These are phyloP conservation scores for Formica exsecta DNA, from an alignment of 1,140 invertebrate genomes.

Conservation along the genomic window DNA sequence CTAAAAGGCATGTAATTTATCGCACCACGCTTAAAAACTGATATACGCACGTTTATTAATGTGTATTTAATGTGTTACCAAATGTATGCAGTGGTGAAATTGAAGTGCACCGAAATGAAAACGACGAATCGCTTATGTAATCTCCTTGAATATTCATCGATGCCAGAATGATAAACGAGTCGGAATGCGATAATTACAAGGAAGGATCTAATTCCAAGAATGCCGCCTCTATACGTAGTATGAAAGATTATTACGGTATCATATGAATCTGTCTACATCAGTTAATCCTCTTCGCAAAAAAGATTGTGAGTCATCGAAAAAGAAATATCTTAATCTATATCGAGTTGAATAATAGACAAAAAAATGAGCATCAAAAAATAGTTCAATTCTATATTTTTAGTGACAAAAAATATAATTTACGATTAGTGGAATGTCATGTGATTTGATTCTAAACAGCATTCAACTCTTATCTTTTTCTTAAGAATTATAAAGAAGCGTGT, in stretches of 20 bases:
- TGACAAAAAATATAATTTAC: not conserved
- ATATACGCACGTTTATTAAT: conserved; percentile 36
- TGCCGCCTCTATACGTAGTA: not conserved
- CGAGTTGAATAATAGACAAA: not conserved
- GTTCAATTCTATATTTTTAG: too few species aligned
- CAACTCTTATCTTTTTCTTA: not conserved
- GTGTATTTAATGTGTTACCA: conserved; percentile 32
- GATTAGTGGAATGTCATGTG: not conserved
- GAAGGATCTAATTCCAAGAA: conserved; percentile 35
- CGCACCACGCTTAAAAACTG: not conserved
- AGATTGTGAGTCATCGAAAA: not conserved
- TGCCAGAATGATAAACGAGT: conserved; percentile 46
- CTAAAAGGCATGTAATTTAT: conserved; percentile 47
- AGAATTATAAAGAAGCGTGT: not conserved
- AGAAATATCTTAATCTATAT: not conserved
- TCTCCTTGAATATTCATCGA: conserved; percentile 54
- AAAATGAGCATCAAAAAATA: not conserved
- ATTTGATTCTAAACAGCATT: not conserved
- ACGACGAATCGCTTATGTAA: conserved; percentile 52
- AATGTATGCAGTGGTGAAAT: conserved; percentile 35
- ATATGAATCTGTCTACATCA: not conserved
- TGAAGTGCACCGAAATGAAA: conserved; percentile 35
- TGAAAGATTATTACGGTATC: conserved; percentile 20
- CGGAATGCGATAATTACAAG: conserved; percentile 57
- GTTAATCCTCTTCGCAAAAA: conserved; percentile 2